Evolutionary conservation across 2,888 invertebrate genomes (phyloP).

Genomic region (Dastarcus helophoroides): DNA sequence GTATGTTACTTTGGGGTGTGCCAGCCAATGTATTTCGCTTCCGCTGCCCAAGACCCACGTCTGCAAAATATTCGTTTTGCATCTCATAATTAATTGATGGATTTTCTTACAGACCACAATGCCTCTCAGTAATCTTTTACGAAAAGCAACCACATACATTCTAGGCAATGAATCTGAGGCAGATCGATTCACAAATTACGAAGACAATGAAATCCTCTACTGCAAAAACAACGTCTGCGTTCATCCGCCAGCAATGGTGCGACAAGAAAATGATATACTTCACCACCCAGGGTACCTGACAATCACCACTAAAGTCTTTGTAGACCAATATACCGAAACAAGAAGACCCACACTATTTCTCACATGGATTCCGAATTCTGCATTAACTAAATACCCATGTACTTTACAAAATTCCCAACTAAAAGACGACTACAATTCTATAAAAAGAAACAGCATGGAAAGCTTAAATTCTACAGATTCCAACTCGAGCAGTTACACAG

Average conservation of each 20-base stretch:
- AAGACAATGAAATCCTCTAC: constrained; percentile 75
- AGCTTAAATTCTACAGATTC: constrained; percentile 33
- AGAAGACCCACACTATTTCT: constrained; percentile 73
- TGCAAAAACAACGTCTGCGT: constrained; percentile 97
- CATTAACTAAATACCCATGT: constrained; percentile 73
- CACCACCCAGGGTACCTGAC: constrained; percentile 91
- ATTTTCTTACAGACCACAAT: too few relatives aligned
- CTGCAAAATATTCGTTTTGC: too few relatives aligned
- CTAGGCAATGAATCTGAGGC: constrained; percentile 53
- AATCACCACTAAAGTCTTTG: constrained; percentile 71
- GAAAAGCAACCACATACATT: constrained; percentile 69
- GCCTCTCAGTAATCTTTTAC: constrained; percentile 67
- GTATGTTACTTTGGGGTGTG: too few relatives aligned
- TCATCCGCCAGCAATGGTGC: constrained; percentile 77
- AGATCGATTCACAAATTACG: constrained; percentile 52
- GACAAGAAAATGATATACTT: constrained; percentile 70
- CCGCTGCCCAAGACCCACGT: too few relatives aligned
- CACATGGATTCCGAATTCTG: constrained; percentile 91
- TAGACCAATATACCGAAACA: constrained; percentile 63
- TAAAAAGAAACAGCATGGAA: constrained; percentile 31
- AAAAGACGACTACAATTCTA: constrained; percentile 34
- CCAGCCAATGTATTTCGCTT: too few relatives aligned
- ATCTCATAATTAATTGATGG: too few relatives aligned
- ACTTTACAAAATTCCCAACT: constrained; percentile 42
- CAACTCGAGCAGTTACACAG: constrained; percentile 17